Base-by-base conservation (phyloP, 1,140 invertebrate genomes). In the Triops longicaudatus region DNA sequence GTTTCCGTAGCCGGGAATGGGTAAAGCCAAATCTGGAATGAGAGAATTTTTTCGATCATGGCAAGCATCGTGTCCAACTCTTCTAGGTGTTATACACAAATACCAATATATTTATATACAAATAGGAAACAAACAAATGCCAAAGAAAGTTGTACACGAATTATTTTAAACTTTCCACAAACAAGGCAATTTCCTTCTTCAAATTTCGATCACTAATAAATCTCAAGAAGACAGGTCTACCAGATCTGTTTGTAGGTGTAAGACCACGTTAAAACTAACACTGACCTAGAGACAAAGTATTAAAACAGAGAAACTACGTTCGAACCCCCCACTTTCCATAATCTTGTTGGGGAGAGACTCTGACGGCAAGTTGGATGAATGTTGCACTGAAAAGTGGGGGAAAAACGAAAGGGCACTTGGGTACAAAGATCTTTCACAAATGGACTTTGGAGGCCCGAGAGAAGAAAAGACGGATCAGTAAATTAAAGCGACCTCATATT, bases 21-120 rank as follows among this genome's bases (percentile, higher is more conserved):
- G 10, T n/a, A 63, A n/a, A 63, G 17, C 22, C 50, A 5, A 22
- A n/a, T 63, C 17, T 63, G n/a, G 14, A 9, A 22, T 17, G 10
- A 1, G 14, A 9, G 10, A 63, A 2, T 1, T 22, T 63, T 14
- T 17, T 22, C 9, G 17, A 6, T 63, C 14, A 17, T 17, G 43
- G 14, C n/a, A 63, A 14, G 14, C 50, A 17, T 22, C 10, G 14
- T 63, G 5, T 63, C 17, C 22, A 17, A n/a, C 22, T 17, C n/a
- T 37, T 63, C 50, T 63, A n/a, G 50, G 14, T 63, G 50, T 63
- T 37, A 22, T 63, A 63, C 3, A 63, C 50, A 22, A 63, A 63
- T 63, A 63, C 50, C 22, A 63, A n/a, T 63, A 63, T 63, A 63
- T 22, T 63, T 63, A 63, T 63, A 63, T 63, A 63, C 50, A 63